phyloP scores from a whole-genome alignment of 2,113 vertebrate genomes.

The Ivindomyrus marchei region DNA sequence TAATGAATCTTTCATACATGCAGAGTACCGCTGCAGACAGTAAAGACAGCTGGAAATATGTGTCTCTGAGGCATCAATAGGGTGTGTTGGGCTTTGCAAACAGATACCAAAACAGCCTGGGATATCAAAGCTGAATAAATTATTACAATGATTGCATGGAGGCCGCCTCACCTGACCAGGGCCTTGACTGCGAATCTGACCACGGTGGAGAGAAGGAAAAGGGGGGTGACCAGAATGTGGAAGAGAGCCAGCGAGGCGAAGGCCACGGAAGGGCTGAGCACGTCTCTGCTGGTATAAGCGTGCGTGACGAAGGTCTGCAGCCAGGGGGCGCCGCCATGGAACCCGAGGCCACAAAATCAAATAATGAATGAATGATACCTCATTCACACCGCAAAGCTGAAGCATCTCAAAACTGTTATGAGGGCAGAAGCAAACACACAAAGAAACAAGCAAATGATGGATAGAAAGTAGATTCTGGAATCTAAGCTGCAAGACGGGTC shows the following conservation, averaged over 20 bases:
- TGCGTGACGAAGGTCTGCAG: constrained; percentile 82
- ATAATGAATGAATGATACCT: not conserved
- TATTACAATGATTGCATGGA: not conserved
- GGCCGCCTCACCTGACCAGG: constrained; percentile 71
- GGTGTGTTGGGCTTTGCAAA: not conserved
- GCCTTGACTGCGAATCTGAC: constrained; percentile 95
- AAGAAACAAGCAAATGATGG: not conserved
- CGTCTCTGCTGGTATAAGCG: constrained; percentile 45
- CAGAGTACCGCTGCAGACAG: not conserved
- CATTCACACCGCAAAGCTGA: not conserved
- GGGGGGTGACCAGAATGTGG: constrained; percentile 89
- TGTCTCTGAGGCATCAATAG: not conserved
- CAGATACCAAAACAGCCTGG: not conserved
- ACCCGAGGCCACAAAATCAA: not conserved
- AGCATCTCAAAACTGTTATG: not conserved
- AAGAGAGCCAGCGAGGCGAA: constrained; percentile 89
- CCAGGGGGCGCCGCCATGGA: not conserved
- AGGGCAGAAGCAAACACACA: not conserved
- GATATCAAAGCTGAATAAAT: not conserved
- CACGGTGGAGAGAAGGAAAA: constrained; percentile 94
- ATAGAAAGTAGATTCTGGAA: not conserved
- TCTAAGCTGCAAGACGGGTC: constrained; percentile 25
- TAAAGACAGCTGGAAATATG: not conserved
- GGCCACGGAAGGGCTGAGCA: constrained; percentile 70
- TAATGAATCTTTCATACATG: not conserved